phyloP scores from a whole-genome alignment of 2,113 vertebrate genomes.

The Hemiprocne comata region DNA sequence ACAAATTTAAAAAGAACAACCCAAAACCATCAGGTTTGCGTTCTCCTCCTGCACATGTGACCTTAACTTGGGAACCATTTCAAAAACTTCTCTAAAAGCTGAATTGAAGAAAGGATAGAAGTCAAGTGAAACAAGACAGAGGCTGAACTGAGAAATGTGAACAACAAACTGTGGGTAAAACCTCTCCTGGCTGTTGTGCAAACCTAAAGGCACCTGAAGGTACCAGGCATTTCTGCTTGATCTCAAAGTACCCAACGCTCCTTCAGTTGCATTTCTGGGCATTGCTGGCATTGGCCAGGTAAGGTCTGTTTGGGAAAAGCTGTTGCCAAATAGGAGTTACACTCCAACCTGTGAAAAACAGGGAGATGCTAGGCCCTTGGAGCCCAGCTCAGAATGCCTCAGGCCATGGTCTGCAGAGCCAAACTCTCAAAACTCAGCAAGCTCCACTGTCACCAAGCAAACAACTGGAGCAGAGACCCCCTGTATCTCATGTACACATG shows the following conservation, averaged over 20 bases:
- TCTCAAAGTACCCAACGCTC: background rate
- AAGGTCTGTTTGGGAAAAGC: background rate
- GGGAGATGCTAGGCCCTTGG: background rate
- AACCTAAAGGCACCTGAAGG: background rate
- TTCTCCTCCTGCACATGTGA: background rate
- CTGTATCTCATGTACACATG: background rate
- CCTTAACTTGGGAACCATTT: background rate
- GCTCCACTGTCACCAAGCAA: accelerated
- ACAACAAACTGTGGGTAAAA: background rate
- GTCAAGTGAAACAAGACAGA: accelerated
- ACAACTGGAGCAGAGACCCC: background rate
- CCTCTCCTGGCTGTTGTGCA: background rate
- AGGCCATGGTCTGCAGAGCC: background rate
- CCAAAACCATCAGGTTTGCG: background rate
- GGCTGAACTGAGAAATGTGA: background rate
- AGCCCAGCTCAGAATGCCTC: background rate
- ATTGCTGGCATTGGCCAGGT: background rate
- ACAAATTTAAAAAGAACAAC: no score
- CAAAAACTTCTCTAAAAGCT: background rate
- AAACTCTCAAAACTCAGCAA: background rate
- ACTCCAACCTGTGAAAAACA: background rate
- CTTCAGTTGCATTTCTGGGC: background rate
- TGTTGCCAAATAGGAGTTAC: background rate
- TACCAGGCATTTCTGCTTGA: background rate
- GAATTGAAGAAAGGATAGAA: background rate